phyloP scores from a whole-genome alignment of 2,888 invertebrate species.

The Ceramica pisi region DNA sequence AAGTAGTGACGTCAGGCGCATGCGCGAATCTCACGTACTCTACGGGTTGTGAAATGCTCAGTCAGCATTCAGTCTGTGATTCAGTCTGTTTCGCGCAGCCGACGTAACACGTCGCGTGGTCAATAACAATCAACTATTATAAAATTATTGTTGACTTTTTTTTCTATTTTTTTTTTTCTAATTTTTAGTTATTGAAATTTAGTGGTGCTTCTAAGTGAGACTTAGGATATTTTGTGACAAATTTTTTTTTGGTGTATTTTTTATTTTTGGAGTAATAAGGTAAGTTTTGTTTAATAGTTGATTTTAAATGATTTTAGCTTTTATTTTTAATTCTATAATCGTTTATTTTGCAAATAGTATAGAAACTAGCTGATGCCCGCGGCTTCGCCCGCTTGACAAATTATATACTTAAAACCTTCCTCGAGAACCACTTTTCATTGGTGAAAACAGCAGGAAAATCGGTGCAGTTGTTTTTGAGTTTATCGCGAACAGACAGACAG shows the following conservation, averaged over 20 bases:
- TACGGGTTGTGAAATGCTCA: constrained; percentile 56
- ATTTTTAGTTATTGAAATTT: background rate
- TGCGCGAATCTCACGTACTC: constrained; percentile 57
- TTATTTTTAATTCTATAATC: too few species aligned
- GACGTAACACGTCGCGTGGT: background rate
- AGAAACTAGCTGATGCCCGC: too few species aligned
- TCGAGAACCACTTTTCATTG: too few species aligned
- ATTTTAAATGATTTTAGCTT: too few species aligned
- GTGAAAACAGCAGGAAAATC: too few species aligned
- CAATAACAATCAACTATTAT: too few species aligned
- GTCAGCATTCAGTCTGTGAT: constrained; percentile 58
- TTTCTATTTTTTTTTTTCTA: background rate
- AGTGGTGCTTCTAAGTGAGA: constrained; percentile 31
- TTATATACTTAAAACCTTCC: too few species aligned
- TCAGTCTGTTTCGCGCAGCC: constrained; percentile 36
- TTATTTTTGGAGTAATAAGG: constrained; percentile 8
- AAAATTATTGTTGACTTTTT: background rate
- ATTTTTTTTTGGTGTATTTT: background rate
- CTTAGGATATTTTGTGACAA: background rate
- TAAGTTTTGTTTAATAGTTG: constrained; percentile 10
- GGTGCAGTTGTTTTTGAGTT: too few species aligned
- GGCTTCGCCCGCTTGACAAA: too few species aligned
- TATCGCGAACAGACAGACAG: too few species aligned
- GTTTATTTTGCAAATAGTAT: too few species aligned
- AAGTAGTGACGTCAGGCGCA: constrained; percentile 51